Base-by-base conservation (phyloP, 2,888 invertebrate genomes). In the Rhimphoctona megacephalus region DNA sequence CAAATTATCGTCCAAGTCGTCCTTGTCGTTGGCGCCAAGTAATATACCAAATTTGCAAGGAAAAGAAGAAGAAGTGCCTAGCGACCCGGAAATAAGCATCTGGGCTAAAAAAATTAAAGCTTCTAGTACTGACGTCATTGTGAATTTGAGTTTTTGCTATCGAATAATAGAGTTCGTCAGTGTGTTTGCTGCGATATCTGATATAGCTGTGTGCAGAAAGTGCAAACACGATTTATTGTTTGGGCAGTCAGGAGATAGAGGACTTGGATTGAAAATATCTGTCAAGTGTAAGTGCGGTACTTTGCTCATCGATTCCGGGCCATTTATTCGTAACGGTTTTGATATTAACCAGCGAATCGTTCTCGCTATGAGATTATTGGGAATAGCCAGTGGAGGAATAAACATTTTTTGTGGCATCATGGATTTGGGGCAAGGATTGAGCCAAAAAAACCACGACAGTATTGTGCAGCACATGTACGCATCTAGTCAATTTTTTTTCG, bases 341-440 rank as follows among this genome's bases (percentile, higher is more conserved):
- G 90, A 90, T 86, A 87, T 90, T 54, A 90, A 90, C 70, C 64
- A 89, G 30, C 83, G 89, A 81, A 88, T 90, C 79, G 89, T 90
- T 49, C 57, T 72, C 3, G 79, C 36, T 17, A 67, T 79, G 73
- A 52, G 84, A 54, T 36, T 79, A 30, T 79, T 90, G 49, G 89
- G 90, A 43, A 49, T 76, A 36, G 61, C 43, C 19, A 17, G 76
- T 43, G 57, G 89, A 85, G 89, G 90, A 46, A 80, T 90, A 11
- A 90, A 90, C 78, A 33, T 33, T 33, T 33, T 33, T 33, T 33
- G 33, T 33, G 33, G 33, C 33, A 33, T 33, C 33, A 33, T 74
- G 57, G 57, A 39, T 25, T 2, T 61, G 14, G 73, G 88, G 25
- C 54, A 43, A 49, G 86, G 86, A 46, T 54, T 89, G 17, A 49